These are phyloP conservation scores for Xylocopa sonorina DNA, from an alignment of 1,140 invertebrate genomes.

Conservation along the genomic window DNA sequence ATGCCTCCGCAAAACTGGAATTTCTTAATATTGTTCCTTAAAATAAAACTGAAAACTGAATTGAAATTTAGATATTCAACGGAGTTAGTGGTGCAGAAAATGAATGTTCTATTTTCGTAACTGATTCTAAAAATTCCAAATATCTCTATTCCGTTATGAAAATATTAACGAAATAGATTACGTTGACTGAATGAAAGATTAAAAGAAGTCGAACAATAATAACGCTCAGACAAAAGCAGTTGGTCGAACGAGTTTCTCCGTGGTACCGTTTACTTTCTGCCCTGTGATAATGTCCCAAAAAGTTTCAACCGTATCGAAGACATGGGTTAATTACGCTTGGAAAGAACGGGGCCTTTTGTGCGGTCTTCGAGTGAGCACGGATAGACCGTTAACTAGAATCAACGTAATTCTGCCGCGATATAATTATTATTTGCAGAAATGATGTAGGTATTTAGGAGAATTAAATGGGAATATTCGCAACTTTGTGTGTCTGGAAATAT, in stretches of 20 bases:
- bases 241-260: conserved; percentile 33
- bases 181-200: too few species aligned
- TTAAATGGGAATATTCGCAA: neutral
- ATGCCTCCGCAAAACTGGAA: conserved; percentile 4
- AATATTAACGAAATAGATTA: too few species aligned
- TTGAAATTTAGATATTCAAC: neutral
- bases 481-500: too few species aligned
- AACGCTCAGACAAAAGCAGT: too few species aligned
- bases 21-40: neutral
- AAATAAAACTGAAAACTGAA: neutral
- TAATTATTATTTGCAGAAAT: too few species aligned
- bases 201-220: neutral
- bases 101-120: conserved; percentile 1
- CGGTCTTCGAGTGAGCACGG: conserved; percentile 30
- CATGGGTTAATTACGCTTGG: conserved; percentile 57
- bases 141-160: neutral
- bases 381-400: conserved; percentile 54
- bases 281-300: conserved; percentile 56
- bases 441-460: too few species aligned
- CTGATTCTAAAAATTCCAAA: neutral
- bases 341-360: conserved; percentile 32
- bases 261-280: conserved; percentile 24
- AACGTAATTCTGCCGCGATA: neutral
- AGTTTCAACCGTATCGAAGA: conserved; percentile 56
- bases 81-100: conserved; percentile 2